Conservation (phyloP, 2,888 invertebrate species). For the Himalopsyche japonica region DNA sequence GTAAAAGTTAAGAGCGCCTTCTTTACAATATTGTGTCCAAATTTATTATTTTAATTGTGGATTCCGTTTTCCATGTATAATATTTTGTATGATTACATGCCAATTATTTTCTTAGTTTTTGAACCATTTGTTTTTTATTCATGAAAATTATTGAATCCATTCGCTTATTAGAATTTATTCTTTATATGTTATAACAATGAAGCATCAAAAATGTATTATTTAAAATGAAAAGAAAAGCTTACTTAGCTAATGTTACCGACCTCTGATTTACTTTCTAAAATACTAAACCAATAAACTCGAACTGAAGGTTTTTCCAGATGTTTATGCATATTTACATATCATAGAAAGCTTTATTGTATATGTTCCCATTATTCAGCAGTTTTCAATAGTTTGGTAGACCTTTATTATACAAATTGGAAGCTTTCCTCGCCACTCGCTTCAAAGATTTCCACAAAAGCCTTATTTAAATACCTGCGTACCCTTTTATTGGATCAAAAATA, state of each 20-base stretch:
- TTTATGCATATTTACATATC: background rate
- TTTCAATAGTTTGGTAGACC: conserved; percentile 9
- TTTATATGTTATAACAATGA: too few relatives aligned
- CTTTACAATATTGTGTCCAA: too few relatives aligned
- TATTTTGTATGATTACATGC: too few relatives aligned
- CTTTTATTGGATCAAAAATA: background rate
- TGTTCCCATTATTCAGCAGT: background rate
- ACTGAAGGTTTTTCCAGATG: background rate
- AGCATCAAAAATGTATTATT: too few relatives aligned
- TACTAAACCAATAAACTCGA: background rate
- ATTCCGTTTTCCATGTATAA: too few relatives aligned
- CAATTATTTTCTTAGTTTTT: too few relatives aligned
- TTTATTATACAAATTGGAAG: conserved; percentile 17
- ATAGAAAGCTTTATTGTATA: background rate
- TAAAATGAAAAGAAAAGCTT: too few relatives aligned
- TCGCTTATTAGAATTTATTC: too few relatives aligned
- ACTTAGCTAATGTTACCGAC: background rate
- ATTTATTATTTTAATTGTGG: too few relatives aligned
- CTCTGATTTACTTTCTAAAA: background rate
- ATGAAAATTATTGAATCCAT: too few relatives aligned
- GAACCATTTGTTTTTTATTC: too few relatives aligned
- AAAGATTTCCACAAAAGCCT: background rate
- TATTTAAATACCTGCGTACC: background rate
- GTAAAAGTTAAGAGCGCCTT: too few relatives aligned
- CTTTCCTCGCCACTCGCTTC: background rate